These are phyloP conservation scores for Corythaeola cristata DNA, from an alignment of 2,113 vertebrate species.

Conservation along the genomic window DNA sequence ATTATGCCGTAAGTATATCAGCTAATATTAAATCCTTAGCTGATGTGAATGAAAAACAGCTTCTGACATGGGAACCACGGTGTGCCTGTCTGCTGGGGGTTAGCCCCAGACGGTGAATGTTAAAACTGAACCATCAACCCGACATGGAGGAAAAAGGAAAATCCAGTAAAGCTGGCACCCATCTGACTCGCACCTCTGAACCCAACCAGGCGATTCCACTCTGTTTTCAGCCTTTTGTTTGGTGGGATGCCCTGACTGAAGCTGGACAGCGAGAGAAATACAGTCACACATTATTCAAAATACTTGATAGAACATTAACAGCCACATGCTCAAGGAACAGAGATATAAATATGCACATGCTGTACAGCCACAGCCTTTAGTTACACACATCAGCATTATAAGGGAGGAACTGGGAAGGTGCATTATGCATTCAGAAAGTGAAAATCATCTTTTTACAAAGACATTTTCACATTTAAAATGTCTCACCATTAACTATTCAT, in stretches of 20 bases:
- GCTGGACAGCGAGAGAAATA: neutral
- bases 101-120: neutral
- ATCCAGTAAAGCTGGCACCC: neutral
- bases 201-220: neutral
- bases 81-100: neutral
- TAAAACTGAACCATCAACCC: neutral
- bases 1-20: neutral
- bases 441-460: neutral
- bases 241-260: slow-evolving; percentile 10
- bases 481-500: neutral
- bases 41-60: neutral
- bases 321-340: neutral
- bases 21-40: neutral
- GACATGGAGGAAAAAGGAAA: neutral
- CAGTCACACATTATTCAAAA: neutral
- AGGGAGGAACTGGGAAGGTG: neutral
- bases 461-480: neutral
- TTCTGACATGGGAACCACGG: neutral
- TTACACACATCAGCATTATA: neutral
- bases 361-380: neutral
- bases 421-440: neutral
- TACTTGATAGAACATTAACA: neutral
- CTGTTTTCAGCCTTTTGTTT: neutral
- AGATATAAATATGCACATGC: neutral
- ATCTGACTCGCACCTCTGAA: neutral